Base-by-base conservation (phyloP, 2,797 vertebrate species). In the Peromyscus nudipes region DNA sequence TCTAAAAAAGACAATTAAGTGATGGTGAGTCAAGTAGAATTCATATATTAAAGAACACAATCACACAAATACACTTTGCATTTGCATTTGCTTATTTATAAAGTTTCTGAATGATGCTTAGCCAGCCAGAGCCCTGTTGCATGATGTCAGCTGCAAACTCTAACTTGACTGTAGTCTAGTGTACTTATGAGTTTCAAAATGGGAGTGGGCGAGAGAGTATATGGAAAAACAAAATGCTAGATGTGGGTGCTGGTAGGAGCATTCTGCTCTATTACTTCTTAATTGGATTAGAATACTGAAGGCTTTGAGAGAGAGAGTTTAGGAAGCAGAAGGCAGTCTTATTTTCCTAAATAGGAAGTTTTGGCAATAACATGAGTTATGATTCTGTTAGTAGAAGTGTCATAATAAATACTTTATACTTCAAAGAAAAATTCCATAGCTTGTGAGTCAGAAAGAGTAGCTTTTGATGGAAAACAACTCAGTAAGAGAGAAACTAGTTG, bases 401-500 rank as follows among this genome's bases (percentile, higher is more conserved):
- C 77, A 23, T 62, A 37, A 8, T 88, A 81, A 92, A 31, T 79
- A 67, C 34, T 29, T 21, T 37, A 77, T n/a, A 12, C 11, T 95
- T 91, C 73, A 81, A 85, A 77, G 55, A 94, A 85, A 91, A 90
- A 90, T 60, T 94, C 73, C 31, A 37, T 77, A 85, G 65, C 57
- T 91, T 96, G 62, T 84, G 79, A 97, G 57, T 87, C 34, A 93
- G 88, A 94, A 93, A 87, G 17, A 46, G 73, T 71, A 46, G 52
- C 12, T 95, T 96, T 96, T 92, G 60, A 62, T 95, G 77, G 85
- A 90, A 94, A 94, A 89, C 3, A 40, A 31, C 76, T 40, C 77
- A 60, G 37, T 29, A 31, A 94, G n/a, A 80, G 31, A 73, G 71
- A 81, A 43, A 69, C 21, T 96, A 60, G 88, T 21, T 71, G 21